Percentiles rank a stretch among this genome's conserved stretches.
Evolutionary conservation across 2,113 vertebrate genomes (phyloP).

Genomic region (Hyaena hyaena): DNA sequence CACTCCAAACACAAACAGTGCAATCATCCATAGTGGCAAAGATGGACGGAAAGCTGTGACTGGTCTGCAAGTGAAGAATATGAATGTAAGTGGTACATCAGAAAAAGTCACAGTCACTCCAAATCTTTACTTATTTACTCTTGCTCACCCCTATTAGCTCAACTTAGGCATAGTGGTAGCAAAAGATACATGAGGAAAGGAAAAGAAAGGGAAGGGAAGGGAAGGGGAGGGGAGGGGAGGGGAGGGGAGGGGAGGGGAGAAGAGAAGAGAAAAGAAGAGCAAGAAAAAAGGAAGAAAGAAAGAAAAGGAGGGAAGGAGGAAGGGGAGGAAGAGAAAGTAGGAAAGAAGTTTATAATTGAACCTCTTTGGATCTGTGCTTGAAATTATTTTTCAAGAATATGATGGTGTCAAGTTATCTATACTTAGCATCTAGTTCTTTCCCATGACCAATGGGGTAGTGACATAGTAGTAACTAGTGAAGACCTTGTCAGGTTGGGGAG

Average conservation of each 20-base stretch:
- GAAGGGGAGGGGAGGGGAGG: not conserved
- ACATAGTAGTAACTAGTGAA: not conserved
- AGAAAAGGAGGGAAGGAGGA: not conserved
- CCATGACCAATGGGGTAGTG: not conserved
- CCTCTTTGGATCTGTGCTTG: not conserved
- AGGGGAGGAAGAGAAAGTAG: not conserved
- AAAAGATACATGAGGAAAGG: not conserved
- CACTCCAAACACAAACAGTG: slow-evolving; percentile 65
- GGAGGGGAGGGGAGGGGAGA: no score
- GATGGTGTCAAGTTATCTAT: not conserved
- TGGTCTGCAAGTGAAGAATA: slow-evolving; percentile 57
- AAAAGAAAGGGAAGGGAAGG: not conserved
- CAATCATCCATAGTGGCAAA: slow-evolving; percentile 56
- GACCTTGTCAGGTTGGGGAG: not conserved
- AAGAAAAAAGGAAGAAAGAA: not conserved
- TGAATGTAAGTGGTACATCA: not conserved
- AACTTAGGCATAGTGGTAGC: not conserved
- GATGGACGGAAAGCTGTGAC: slow-evolving; percentile 5
- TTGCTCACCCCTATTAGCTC: not conserved
- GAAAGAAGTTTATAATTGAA: not conserved
- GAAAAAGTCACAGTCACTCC: not conserved
- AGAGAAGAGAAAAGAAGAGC: not conserved
- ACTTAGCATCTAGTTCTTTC: not conserved
- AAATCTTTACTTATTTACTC: not conserved
- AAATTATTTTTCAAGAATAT: not conserved